Evolutionary conservation across 2,113 vertebrate species (phyloP).

Genomic region (Nanorana parkeri): DNA sequence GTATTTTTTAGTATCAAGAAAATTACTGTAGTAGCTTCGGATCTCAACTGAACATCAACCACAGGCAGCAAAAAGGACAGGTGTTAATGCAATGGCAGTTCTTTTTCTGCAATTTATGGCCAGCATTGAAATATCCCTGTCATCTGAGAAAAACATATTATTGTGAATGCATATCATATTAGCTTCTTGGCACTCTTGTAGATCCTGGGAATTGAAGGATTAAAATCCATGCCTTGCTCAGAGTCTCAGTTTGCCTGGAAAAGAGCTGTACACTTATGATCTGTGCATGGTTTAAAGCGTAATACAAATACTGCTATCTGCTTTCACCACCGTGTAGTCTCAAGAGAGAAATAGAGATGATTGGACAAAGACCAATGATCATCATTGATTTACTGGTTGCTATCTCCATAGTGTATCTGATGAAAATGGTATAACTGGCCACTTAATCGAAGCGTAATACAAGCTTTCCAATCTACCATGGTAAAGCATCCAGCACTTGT

Average conservation of each 20-base stretch:
- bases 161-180: slow-evolving; percentile 27
- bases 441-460: neutral
- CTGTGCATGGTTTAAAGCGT: neutral
- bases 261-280: neutral
- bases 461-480: neutral
- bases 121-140: neutral
- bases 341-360: neutral
- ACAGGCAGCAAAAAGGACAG: neutral
- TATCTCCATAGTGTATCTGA: neutral
- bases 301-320: neutral
- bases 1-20: too few species aligned
- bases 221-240: slow-evolving; percentile 11
- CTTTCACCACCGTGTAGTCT: neutral
- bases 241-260: slow-evolving; percentile 3
- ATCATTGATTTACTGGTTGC: neutral
- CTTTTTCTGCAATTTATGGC: slow-evolving; percentile 1
- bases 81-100: neutral
- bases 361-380: neutral
- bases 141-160: neutral
- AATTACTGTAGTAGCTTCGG: neutral
- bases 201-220: slow-evolving; percentile 25
- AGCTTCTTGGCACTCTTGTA: slow-evolving; percentile 3
- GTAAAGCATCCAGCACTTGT: neutral
- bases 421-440: neutral
- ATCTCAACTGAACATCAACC: neutral